Conservation (phyloP, 2,888 invertebrate species). For the Syritta pipiens region DNA sequence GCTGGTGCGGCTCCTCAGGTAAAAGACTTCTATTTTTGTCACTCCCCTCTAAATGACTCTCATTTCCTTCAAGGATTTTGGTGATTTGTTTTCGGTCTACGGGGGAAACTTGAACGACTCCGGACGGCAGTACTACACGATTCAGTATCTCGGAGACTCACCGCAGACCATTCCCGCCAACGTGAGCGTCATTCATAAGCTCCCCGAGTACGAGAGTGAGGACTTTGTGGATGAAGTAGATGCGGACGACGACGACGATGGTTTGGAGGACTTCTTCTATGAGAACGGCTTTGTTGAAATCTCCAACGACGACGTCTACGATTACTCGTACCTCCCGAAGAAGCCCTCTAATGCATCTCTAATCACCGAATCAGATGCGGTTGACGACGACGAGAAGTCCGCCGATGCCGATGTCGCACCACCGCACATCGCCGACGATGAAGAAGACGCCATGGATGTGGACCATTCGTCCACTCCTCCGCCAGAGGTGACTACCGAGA, state of each 20-base stretch:
- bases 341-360: background rate
- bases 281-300: constrained; percentile 44
- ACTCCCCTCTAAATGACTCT: too few species aligned
- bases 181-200: constrained; percentile 6
- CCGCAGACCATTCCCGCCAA: background rate
- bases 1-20: constrained; percentile 35
- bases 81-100: constrained; percentile 15
- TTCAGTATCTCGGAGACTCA: constrained; percentile 3
- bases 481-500: background rate
- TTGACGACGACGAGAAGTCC: background rate
- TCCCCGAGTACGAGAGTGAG: background rate
- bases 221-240: constrained; percentile 9
- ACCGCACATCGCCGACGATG: background rate
- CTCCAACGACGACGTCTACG: constrained; percentile 34
- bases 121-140: constrained; percentile 36
- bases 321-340: constrained; percentile 19
- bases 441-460: background rate
- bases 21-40: background rate
- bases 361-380: background rate
- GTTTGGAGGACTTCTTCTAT: constrained; percentile 35
- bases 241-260: constrained; percentile 6
- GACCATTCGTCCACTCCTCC: background rate
- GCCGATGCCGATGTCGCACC: background rate
- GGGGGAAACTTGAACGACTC: background rate
- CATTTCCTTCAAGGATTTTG: constrained; percentile 16